Evolutionary conservation across 1,140 invertebrate species (phyloP), one percentile per base, ranked within the genome.

Genomic region (Acyrthosiphon pisum): DNA sequence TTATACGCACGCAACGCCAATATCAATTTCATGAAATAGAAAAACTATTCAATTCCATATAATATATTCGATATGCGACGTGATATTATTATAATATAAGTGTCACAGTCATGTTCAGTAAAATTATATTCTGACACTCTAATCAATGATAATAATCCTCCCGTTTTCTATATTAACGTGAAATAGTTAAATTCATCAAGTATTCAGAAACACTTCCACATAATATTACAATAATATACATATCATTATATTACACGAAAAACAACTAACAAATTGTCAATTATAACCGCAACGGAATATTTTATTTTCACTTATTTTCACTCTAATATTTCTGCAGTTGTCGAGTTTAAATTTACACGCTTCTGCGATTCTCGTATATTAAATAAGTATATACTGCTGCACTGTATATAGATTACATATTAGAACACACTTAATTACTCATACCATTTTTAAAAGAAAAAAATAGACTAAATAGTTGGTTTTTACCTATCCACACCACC

Each of bases 251-350:
- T 68, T n/a, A 6, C 60, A 68, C 30, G 0, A 68, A 68, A 68
- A 68, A 68, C 60, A n/a, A 68, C 60, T n/a, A n/a, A 68, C 30
- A 30, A 68, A n/a, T 68, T 68, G 84, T 87, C 44, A 87, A 87
- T n/a, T n/a, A 68, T 87, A 87, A 84, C 23, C 83, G 23, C 41
- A 26, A 46, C 26, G 14, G 11, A 46, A 87, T 46, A 48, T 30
- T 44, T 87, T 48, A 20, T 87, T 44, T 44, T 87, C 84, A 44
- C 41, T 87, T 87, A 4, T 68, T 68, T 68, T 68, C 60, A 68
- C 60, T 48, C 6, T 1, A 88, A n/a, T 88, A 2, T 46, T 30
- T 20, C 30, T 48, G 9, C 18, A n/a, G 26, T 46, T 30, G 11
- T 46, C 20, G 44, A 0, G 20, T 88, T 18, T 6, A 46, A 48